Conservation (phyloP, 2,888 invertebrate species). For the Eucriotettix oculatus region DNA sequence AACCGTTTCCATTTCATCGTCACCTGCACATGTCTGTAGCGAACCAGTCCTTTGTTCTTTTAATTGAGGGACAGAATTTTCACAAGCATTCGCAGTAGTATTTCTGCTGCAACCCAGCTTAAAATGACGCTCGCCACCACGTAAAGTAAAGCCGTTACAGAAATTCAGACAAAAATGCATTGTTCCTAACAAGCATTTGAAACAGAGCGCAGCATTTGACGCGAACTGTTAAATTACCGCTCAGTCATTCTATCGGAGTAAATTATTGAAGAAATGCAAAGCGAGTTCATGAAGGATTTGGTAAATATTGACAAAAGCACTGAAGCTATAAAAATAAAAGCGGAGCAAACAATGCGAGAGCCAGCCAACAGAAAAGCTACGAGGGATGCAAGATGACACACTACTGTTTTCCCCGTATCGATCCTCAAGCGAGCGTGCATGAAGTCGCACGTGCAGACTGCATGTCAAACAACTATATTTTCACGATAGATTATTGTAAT, state of each 20-base stretch:
- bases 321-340: background rate
- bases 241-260: too few species aligned
- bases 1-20: too few species aligned
- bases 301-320: background rate
- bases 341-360: too few species aligned
- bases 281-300: background rate
- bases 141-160: background rate
- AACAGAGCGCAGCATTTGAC: background rate
- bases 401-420: too few species aligned
- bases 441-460: too few species aligned
- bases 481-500: too few species aligned
- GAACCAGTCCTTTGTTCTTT: background rate
- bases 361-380: too few species aligned
- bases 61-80: background rate
- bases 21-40: background rate
- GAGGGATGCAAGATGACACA: too few species aligned
- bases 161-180: background rate
- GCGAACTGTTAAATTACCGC: too few species aligned
- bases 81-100: background rate
- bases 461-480: too few species aligned
- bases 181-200: background rate
- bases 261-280: background rate
- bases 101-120: background rate
- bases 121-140: background rate
- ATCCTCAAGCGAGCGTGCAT: too few species aligned